Base-by-base conservation (phyloP, 2,888 invertebrate species). In the Ornithoptera alexandrae region DNA sequence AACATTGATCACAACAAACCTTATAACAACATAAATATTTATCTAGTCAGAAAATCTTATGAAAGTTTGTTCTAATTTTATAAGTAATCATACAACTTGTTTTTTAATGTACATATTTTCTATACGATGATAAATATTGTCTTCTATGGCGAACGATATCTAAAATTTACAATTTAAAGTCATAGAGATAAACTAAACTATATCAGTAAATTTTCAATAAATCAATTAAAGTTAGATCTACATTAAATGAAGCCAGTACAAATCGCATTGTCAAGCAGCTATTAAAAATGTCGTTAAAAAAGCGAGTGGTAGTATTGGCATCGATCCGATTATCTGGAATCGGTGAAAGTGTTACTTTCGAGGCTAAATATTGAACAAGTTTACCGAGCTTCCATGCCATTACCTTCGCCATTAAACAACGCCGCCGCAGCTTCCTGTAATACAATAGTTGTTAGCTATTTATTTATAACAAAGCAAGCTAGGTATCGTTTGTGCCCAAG, bases 311-410 rank as follows among this genome's bases (percentile, higher is more conserved):
- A 17, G 18, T 60, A 62, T 65, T 60, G 58, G 58, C 69, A 30
- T 46, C 17, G 46, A 62, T 50, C 42, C 62, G 46, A 57, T 69
- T 30, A 30, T 42, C 58, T 72, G 67, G 72, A 72, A 74, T 72
- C 69, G 74, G 80, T 74, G 80, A 81, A 83, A 81, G 80, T 80
- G 30, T 30, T 30, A 76, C 76, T 78, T 71, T 71, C 46, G 62
- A 72, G 68, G 62, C 72, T 67, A 59, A 67, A 74, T 69, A 67
- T 67, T 65, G 67, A 72, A 72, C 67, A 60, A 68, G 67, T 69
- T 72, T 65, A 70, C 69, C 69, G 71, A 71, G 69, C 69, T 70
- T 71, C 72, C 62, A 67, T 69, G 70, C 67, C 60, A 65, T 72
- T 72, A 57, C 67, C 68, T 72, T 61, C 65, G 65, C 67, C 68